Evolutionary conservation across 1,140 invertebrate species (phyloP).

Genomic region (silkworm (Bombyx mori)): DNA sequence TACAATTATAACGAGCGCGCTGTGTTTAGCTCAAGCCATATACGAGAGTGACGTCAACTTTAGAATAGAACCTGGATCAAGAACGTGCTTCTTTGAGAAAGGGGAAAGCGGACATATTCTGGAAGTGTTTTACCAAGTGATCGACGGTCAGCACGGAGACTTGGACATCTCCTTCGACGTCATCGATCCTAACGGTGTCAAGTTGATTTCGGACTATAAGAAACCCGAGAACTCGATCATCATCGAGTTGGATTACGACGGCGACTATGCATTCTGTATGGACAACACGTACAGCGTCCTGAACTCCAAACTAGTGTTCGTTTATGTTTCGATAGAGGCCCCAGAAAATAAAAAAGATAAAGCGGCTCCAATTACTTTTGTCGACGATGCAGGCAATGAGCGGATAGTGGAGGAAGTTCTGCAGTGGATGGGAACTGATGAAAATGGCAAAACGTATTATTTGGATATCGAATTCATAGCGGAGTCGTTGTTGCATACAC

Average conservation of each 20-base stretch:
- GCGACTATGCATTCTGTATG: conserved; percentile 85
- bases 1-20: not conserved
- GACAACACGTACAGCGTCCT: conserved; percentile 85
- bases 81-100: conserved; percentile 78
- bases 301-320: conserved; percentile 84
- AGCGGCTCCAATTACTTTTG: conserved; percentile 21
- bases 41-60: conserved; percentile 78
- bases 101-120: conserved; percentile 73
- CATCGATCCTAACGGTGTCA: conserved; percentile 73
- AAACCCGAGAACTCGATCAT: conserved; percentile 76
- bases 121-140: conserved; percentile 82
- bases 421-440: conserved; percentile 41
- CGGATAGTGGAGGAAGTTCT: conserved; percentile 35
- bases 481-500: conserved; percentile 31
- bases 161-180: conserved; percentile 82
- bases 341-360: conserved; percentile 33
- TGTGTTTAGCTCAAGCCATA: conserved; percentile 21
- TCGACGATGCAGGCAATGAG: conserved; percentile 19
- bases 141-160: conserved; percentile 83
- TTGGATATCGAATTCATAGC: conserved; percentile 37
- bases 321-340: conserved; percentile 79
- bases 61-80: conserved; percentile 74
- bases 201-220: conserved; percentile 77
- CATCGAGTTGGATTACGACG: conserved; percentile 59
- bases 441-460: conserved; percentile 36